Base-by-base conservation (phyloP, 2,888 invertebrate genomes). In the Suillia variegata region DNA sequence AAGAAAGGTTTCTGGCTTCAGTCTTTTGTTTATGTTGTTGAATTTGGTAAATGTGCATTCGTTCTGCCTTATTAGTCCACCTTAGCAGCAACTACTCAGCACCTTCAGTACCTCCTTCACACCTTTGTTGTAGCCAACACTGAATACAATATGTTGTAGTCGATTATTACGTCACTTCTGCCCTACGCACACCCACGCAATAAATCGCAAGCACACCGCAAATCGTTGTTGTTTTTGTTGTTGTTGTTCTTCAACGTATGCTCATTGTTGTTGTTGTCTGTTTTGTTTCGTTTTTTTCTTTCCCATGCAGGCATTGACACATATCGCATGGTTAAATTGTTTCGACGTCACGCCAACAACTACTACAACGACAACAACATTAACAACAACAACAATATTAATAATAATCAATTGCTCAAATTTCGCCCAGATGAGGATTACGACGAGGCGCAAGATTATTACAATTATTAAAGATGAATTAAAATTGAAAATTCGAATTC, bases 311-410 rank as follows among this genome's bases (percentile, higher is more conserved):
- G 80, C 75, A 76, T 76, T 70, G 78, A 80, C 67, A 80, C 80
- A 34, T 80, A 80, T 74, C 81, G 81, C 67, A 78, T 78, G 78
- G 70, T 80, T 62, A 79, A 74, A 63, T 70, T 78, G 68, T 79
- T 76, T 70, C 71, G 80, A 67, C 79, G 80, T 60, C 77, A 78
- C 67, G 74, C 73, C 69, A 76, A 73, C 75, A 76, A 71, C 75
- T 74, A 73, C 68, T n/a, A n/a, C n/a, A n/a, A n/a, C n/a, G n/a
- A n/a, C n/a, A n/a, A n/a, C n/a, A n/a, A n/a, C n/a, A n/a, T n/a
- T n/a, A n/a, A n/a, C n/a, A n/a, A n/a, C n/a, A n/a, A n/a, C n/a
- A n/a, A n/a, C n/a, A n/a, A n/a, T n/a, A n/a, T n/a, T n/a, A 78
- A 77, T 67, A 76, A 77, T 68, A 76, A 79, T 68, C 80, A 79